phyloP scores from a whole-genome alignment of 35 echinoderm and acorn worm genomes.

The Hemicentrotus pulcherrimus region DNA sequence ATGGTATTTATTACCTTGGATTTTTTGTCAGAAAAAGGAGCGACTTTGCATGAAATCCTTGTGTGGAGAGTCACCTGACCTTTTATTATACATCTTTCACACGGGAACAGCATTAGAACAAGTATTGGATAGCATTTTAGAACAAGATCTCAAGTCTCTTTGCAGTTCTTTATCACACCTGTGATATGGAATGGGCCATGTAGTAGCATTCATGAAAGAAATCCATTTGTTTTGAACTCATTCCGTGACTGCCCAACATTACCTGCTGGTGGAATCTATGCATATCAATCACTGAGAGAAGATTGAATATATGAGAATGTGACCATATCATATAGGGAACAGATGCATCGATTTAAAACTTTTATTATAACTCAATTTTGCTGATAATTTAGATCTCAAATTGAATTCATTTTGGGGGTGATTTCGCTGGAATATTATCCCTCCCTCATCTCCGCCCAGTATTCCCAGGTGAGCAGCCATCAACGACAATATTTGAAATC shows the following conservation, averaged over 20 bases:
- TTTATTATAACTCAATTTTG: neutral
- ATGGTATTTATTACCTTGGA: neutral
- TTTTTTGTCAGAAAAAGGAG: neutral
- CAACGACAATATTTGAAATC: constrained; percentile 14
- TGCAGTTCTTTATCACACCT: neutral
- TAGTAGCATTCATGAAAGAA: too few relatives aligned
- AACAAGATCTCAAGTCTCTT: neutral
- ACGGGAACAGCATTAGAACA: too few relatives aligned
- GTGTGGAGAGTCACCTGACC: neutral
- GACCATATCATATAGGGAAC: neutral
- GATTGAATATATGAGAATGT: neutral
- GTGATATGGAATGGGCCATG: neutral
- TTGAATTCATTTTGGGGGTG: neutral
- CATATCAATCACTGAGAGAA: neutral
- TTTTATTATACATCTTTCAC: neutral
- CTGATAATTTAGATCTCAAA: neutral
- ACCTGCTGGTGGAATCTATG: neutral
- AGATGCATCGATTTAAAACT: neutral
- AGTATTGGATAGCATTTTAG: neutral
- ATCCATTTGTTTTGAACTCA: neutral
- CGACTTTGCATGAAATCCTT: neutral
- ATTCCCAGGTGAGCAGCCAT: neutral
- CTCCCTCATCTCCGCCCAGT: neutral
- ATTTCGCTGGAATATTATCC: neutral
- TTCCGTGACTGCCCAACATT: neutral